A percentile compares a stretch with the other conserved stretches of the same genome.
These are phyloP conservation scores for Cynocephalus volans DNA, from an alignment of 2,113 vertebrate species.

Conservation along the genomic window DNA sequence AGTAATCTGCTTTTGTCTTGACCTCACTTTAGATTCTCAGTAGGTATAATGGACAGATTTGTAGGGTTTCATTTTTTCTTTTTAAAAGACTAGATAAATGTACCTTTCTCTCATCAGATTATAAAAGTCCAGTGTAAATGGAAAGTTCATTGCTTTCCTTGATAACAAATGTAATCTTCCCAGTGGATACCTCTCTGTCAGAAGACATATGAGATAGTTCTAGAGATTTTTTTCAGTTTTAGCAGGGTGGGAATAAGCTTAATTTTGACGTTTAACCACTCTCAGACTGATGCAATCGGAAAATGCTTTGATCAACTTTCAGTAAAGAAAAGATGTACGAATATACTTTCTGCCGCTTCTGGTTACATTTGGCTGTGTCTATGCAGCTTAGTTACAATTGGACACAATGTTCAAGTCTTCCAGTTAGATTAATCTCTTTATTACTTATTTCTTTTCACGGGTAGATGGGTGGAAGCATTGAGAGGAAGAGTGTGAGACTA, in stretches of 20 bases:
- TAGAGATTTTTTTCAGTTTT: slow-evolving; percentile 63
- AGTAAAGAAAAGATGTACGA: background rate
- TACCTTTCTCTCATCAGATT: slow-evolving; percentile 75
- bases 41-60: slow-evolving; percentile 82
- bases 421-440: background rate
- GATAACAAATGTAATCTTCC: slow-evolving; percentile 75
- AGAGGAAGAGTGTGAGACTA: background rate
- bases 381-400: background rate
- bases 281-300: slow-evolving; percentile 41
- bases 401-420: background rate
- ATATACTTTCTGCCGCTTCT: background rate
- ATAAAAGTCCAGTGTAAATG: slow-evolving; percentile 79
- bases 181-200: slow-evolving; percentile 66
- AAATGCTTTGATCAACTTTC: slow-evolving; percentile 43
- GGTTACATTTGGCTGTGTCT: background rate
- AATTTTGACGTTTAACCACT: slow-evolving; percentile 71
- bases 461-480: background rate
- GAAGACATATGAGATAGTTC: slow-evolving; percentile 42
- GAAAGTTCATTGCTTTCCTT: slow-evolving; percentile 79
- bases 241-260: slow-evolving; percentile 70
- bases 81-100: slow-evolving; percentile 81
- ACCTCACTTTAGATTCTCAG: slow-evolving; percentile 81
- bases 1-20: slow-evolving; percentile 84
- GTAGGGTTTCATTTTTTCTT: slow-evolving; percentile 74
- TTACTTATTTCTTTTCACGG: background rate